These are phyloP conservation scores for Crotalus helleri DNA, from an alignment of 2,113 vertebrate species.

Conservation along the genomic window DNA sequence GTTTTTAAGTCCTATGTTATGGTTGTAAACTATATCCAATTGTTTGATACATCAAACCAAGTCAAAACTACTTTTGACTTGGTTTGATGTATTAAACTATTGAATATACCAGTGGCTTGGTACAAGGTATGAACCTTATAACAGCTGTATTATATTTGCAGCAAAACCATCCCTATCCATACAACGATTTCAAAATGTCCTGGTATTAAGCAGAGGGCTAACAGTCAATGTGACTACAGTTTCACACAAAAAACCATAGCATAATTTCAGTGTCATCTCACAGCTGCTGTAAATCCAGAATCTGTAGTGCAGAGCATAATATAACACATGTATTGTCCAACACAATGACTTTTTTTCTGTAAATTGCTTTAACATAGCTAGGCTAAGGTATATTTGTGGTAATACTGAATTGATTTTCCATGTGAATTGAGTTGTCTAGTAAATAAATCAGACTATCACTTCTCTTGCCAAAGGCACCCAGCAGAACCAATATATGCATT, in stretches of 20 bases:
- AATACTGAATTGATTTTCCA: background rate
- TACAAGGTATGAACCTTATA: background rate
- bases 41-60: background rate
- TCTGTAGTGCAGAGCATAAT: background rate
- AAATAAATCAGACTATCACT: background rate
- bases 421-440: background rate
- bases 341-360: background rate
- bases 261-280: background rate
- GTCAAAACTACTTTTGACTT: background rate
- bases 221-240: background rate
- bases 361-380: background rate
- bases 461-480: background rate
- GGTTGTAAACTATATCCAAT: background rate
- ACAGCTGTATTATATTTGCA: background rate
- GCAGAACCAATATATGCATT: background rate
- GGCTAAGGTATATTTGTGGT: background rate
- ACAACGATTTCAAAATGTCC: background rate
- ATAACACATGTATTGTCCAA: background rate
- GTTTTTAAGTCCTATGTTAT: background rate
- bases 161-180: background rate
- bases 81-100: background rate
- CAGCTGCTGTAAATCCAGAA: background rate
- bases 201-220: background rate
- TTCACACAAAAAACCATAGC: background rate
- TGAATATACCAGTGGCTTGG: background rate